Base-by-base conservation (phyloP, 2,113 vertebrate genomes). In the Chascanopsetta lugubris region DNA sequence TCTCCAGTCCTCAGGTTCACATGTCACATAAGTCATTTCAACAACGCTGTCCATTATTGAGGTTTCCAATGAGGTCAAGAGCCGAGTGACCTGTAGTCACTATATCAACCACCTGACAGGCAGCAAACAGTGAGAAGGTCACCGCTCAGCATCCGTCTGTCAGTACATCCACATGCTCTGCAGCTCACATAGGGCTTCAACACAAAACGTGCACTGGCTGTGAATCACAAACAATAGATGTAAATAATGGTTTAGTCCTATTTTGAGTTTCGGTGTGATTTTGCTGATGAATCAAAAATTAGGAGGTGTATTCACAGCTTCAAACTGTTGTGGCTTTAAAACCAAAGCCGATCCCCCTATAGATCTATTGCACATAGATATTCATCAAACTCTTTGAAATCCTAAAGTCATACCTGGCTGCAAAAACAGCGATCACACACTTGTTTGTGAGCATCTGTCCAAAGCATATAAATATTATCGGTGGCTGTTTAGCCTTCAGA, bases 21-120 rank as follows among this genome's bases (percentile, higher is more conserved):
- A 24, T 36, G 18, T 36, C 45, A 29, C 0, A 5, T 8, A 46
- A 26, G 17, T 32, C 17, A 47, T 70, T 60, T 26, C 18, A 53
- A 40, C 30, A 8, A 38, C 47, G 46, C 22, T 30, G 12, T 50
- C 21, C 25, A 45, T 62, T 27, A 57, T 18, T 50, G 18, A 50
- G 26, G 56, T 51, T 30, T 46, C 58, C n/a, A 34, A 8, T 18
- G 17, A 51, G 54, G 46, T 64, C 53, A 57, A 54, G 54, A 54
- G 38, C 21, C 17, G 22, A 62, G 50, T 62, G 51, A 69, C 45
- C 43, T 50, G 1, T 2, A 30, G 46, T 51, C 4, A 1, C 21
- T 50, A 34, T 8, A 54, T 73, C 48, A 65, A 25, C 13, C 15
- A 40, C 32, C 17, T 10, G 61, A 42, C 45, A 29, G 22, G 53